Base-by-base conservation (phyloP, 2,113 vertebrate genomes). In the Chroicocephalus ridibundus region DNA sequence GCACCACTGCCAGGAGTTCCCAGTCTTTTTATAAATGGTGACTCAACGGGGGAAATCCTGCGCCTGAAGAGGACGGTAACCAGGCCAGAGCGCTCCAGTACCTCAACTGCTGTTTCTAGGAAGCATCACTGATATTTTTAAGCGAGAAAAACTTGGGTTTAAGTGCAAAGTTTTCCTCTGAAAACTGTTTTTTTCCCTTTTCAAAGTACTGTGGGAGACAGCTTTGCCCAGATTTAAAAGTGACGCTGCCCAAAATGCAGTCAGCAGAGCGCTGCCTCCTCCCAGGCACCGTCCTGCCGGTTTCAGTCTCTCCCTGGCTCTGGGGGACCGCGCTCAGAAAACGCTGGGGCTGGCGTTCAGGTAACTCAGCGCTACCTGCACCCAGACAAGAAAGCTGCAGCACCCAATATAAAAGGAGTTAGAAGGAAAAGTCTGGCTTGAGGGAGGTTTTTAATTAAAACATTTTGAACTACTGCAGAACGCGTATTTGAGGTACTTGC, bases 41-140 rank as follows among this genome's bases (percentile, higher is more conserved):
- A 95, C 46, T 96, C 82, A 93, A 1, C 52, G 22, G 88, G 92
- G 96, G 92, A 93, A 96, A 69, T 86, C 85, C 92, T 91, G 0
- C 2, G 47, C 82, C 49, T 58, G 52, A 29, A 69, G 62, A 91
- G 60, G 52, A 15, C 42, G 52, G 68, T 51, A 38, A 70, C 15
- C 51, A 49, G 46, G 55, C 66, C 46, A 32, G 29, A 74, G 42
- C 61, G 66, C 71, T 60, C 65, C 13, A 13, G 38, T 44, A 74
- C 44, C 66, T 80, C 62, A 61, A 16, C 47, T 40, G 44, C 27
- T 72, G 36, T 66, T 96, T 89, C 84, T 61, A 90, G 65, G 87
- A 96, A 94, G 49, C 6, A 15, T 61, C 1, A 3, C 74, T 52
- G 69, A 5, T 76, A 58, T 47, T 87, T 87, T 82, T 79, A 91